These are phyloP conservation scores for Geophilus truncorum DNA, from an alignment of 2,888 invertebrate species.

Conservation along the genomic window DNA sequence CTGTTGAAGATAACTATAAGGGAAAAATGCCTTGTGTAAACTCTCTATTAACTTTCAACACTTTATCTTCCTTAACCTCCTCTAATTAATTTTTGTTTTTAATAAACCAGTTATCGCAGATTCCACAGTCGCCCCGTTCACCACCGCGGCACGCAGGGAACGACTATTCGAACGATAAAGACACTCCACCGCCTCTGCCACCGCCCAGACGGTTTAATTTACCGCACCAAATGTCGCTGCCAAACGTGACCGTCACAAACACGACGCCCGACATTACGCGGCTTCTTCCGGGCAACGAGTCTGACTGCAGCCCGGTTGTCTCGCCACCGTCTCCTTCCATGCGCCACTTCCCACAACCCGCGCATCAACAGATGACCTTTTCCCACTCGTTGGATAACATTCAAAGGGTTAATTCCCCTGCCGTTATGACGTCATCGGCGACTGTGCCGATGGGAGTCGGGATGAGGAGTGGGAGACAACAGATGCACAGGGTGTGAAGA, in stretches of 20 bases:
- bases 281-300: background rate
- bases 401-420: conserved; percentile 32
- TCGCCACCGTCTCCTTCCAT: conserved; percentile 43
- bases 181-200: conserved; percentile 34
- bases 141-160: conserved; percentile 32
- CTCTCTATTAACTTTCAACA: background rate
- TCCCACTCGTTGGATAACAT: conserved; percentile 38
- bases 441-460: background rate
- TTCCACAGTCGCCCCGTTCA: conserved; percentile 38
- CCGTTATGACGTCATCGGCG: background rate
- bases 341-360: conserved; percentile 33
- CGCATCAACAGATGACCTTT: conserved; percentile 37
- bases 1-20: no score
- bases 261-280: background rate
- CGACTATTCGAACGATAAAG: background rate
- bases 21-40: no score
- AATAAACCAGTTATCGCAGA: conserved; percentile 8
- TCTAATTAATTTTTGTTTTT: background rate
- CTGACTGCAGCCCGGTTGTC: background rate
- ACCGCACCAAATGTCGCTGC: conserved; percentile 37
- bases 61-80: no score
- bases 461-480: background rate
- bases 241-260: conserved; percentile 32
- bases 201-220: conserved; percentile 33
- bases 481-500: background rate